Evolutionary conservation across 2,797 vertebrate species (phyloP), one percentile per base, ranked within the genome.

Genomic region (Chrysolophus pictus): DNA sequence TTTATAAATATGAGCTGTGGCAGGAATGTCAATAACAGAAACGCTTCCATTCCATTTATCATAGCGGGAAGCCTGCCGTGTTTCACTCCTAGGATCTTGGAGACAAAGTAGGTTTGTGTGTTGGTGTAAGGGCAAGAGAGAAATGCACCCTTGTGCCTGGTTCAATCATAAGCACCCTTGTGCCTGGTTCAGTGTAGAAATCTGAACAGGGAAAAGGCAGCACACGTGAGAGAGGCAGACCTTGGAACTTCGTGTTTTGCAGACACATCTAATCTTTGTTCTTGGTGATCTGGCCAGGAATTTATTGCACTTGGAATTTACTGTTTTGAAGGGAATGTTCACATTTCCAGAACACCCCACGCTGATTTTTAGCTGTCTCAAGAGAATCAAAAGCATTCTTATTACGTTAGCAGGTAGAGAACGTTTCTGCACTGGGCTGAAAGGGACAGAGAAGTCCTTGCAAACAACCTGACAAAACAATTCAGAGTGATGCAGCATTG

Each of bases 101-200:
- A 65, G 76, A 15, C 33, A 22, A 2, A 7, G 62, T 79, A 59
- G 46, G 37, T 6, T 35, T 22, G n/a, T 16, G 46, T 70, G 64
- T 72, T 42, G 7, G 31, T 49, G 56, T 33, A 55, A 77, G 51
- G 44, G 41, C 51, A 42, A 19, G 53, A 51, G 51, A 23, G 70
- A 11, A 49, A 9, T 14, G 11, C 29, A 2, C 8, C 47, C 72
- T 19, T 37, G 11, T 23, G 8, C 9, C 0, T 31, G 53, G 33
- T 51, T 51, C 8, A 47, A 16, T 23, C 3, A 0, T 5, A 51
- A 72, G n/a, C 63, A 2, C 8, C 47, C 72, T 19, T 37, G 11
- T 23, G 8, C 9, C 0, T 31, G 53, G 33, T 51, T 51, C 8
- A 47, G n/a, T 59, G 28, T 28, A 13, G 17, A 39, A 69, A 18